Percentiles rank a stretch among this genome's conserved stretches.
phyloP scores from a whole-genome alignment of 2,888 invertebrate species.

The Drosophila recens region DNA sequence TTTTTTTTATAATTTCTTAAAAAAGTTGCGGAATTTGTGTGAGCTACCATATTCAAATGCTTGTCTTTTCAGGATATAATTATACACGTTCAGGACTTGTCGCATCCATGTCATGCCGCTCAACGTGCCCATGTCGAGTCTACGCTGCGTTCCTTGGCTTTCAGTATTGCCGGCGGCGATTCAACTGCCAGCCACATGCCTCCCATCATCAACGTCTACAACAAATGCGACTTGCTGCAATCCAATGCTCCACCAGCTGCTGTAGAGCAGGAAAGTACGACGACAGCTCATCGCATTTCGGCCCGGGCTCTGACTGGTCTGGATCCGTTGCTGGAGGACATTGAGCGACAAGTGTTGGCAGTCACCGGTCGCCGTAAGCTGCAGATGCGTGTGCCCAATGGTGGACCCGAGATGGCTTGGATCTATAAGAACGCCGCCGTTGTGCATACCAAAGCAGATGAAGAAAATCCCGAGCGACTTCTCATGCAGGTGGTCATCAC shows the following conservation, averaged over 20 bases:
- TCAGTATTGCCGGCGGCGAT: slow-evolving; percentile 70
- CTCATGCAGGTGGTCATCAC: slow-evolving; percentile 87
- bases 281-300: slow-evolving; percentile 85
- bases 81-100: slow-evolving; percentile 91
- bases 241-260: not conserved
- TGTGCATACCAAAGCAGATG: slow-evolving; percentile 86
- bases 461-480: slow-evolving; percentile 86
- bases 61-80: slow-evolving; percentile 88
- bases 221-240: slow-evolving; percentile 89
- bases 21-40: not conserved
- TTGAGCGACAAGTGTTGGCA: slow-evolving; percentile 85
- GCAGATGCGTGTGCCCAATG: slow-evolving; percentile 87
- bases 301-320: slow-evolving; percentile 85
- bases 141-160: slow-evolving; percentile 87
- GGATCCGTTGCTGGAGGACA: slow-evolving; percentile 73
- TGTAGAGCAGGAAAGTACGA: slow-evolving; percentile 60
- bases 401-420: slow-evolving; percentile 88
- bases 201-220: slow-evolving; percentile 89
- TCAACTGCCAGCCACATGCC: slow-evolving; percentile 62
- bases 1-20: no score
- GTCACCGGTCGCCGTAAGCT: slow-evolving; percentile 86
- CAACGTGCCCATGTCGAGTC: slow-evolving; percentile 90
- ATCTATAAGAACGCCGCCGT: slow-evolving; percentile 89
- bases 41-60: not conserved
- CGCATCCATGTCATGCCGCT: slow-evolving; percentile 89